Base-by-base conservation (phyloP, 2,797 vertebrate genomes). In the Meriones psammophilus region DNA sequence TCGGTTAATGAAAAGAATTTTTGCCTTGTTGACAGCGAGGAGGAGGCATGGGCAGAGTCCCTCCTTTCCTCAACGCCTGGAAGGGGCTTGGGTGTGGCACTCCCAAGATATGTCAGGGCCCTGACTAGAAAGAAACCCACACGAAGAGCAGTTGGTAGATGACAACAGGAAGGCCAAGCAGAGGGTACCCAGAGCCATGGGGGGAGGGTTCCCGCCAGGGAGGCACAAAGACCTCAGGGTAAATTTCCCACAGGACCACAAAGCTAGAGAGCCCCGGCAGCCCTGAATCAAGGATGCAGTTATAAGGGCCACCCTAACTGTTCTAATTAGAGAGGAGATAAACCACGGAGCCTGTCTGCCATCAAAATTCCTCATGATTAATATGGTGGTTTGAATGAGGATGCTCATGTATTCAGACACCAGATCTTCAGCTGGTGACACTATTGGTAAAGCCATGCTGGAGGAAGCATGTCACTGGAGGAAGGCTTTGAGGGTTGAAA, bases 311-410 rank as follows among this genome's bases (percentile, higher is more conserved):
- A 71, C 77, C 64, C 50, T n/a, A 56, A n/a, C 20, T 74, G 77
- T 66, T 80, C 91, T 80, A 68, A 89, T 88, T 64, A 60, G 64
- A 92, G 86, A 73, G 36, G 20, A 89, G 60, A 90, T 9, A 17
- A 68, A 78, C 83, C 60, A 60, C n/a, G 0, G 54, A 56, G 46
- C 80, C 22, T 77, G 54, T 68, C 66, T 78, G 66, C 62, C 88
- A 87, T 76, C 89, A n/a, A 94, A 92, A 81, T 60, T 78, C 58
- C 64, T 69, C 77, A 76, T 20, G 60, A 94, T 81, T 64, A 79
- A 60, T 12, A 9, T 20, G 39, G 28, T 30, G 28, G 60, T 33
- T 33, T 66, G 62, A 66, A 46, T 20, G 3, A 66, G 60, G 66
- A 66, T 15, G 9, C 17, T 46, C 8, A 2, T 66, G 9, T 20